phyloP scores from a whole-genome alignment of 1,140 invertebrate genomes.

The Schlechtendalia chinensis region DNA sequence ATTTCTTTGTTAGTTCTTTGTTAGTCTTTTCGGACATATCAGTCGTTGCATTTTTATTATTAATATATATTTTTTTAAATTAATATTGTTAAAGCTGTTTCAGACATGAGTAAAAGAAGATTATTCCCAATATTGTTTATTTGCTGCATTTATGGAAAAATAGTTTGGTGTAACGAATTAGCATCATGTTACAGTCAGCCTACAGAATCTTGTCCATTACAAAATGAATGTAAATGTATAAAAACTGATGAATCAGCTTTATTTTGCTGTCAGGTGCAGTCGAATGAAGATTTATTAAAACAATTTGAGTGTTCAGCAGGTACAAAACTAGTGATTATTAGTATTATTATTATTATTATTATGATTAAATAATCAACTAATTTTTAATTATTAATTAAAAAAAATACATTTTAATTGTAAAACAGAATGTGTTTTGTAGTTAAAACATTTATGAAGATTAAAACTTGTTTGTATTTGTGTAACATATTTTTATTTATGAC shows the following conservation, averaged over 20 bases:
- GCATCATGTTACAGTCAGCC: constrained; percentile 26
- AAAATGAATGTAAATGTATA: constrained; percentile 25
- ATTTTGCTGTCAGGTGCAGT: constrained; percentile 21
- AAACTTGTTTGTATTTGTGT: not conserved
- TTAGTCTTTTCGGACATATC: not conserved
- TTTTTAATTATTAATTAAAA: too few relatives aligned
- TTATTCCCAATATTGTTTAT: not conserved
- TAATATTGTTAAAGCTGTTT: not conserved
- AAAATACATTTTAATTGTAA: too few relatives aligned
- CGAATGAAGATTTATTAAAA: constrained; percentile 33
- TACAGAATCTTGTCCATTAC: constrained; percentile 19
- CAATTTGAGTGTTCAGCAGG: constrained; percentile 35
- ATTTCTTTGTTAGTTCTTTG: not conserved
- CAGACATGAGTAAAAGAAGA: constrained; percentile 36
- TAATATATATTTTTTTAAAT: not conserved
- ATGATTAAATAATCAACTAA: too few relatives aligned
- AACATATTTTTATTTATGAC: not conserved
- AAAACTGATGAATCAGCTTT: constrained; percentile 13
- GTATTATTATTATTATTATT: not conserved
- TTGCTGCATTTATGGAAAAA: not conserved
- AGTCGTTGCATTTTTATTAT: not conserved
- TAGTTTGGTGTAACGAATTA: constrained; percentile 32
- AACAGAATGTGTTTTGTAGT: too few relatives aligned
- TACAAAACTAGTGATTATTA: not conserved
- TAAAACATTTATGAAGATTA: too few relatives aligned